Base-by-base conservation (phyloP, 1,140 invertebrate species). In the Araneus ventricosus region DNA sequence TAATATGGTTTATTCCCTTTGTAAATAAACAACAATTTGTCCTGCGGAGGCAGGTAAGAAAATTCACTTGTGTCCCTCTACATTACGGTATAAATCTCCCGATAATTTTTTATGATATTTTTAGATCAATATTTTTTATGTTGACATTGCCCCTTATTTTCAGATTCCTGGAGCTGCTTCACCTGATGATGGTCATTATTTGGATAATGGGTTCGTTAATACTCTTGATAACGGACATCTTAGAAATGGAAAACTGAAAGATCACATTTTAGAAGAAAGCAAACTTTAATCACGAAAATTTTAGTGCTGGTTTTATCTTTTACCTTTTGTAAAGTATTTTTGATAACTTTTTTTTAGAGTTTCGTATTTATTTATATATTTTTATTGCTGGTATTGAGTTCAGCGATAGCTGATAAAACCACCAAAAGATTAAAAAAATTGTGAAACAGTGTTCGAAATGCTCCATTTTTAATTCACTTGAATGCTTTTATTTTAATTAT, bases 231-330 rank as follows among this genome's bases (percentile, higher is more conserved):
- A 52, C 37, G 41, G 57, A 57, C 27, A 52, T 75, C 4, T 52
- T 7, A 57, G 79, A 22, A 89, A 79, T 52, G 63, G 63, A 27
- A 79, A 79, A 30, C 27, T 70, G 0, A 88, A 70, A 30, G 88
- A 89, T 22, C 37, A 89, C 22, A 89, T 89, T 20, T 24, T 79
- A 20, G 88, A 89, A 79, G 88, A 89, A 79, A 89, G 88, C 41
- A 89, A 89, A 89, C 88, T 89, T 45, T 89, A 67, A 89, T 30
- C 17, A 5, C 20, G 20, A 61, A 34, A 6, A 27, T 61, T 37
- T 20, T 34, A 67, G n/a, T 27, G 7, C 2, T 1, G 27, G n/a
- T 59, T 34, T 20, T 34, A 75, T 67, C 27, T 75, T 75, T 75
- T 75, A 37, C 14, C 30, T 20, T 75, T 75, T 34, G 17, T 34